Evolutionary conservation across 2,113 vertebrate genomes (phyloP), one percentile per base, ranked within the genome.

Genomic region (Perca fluviatilis): DNA sequence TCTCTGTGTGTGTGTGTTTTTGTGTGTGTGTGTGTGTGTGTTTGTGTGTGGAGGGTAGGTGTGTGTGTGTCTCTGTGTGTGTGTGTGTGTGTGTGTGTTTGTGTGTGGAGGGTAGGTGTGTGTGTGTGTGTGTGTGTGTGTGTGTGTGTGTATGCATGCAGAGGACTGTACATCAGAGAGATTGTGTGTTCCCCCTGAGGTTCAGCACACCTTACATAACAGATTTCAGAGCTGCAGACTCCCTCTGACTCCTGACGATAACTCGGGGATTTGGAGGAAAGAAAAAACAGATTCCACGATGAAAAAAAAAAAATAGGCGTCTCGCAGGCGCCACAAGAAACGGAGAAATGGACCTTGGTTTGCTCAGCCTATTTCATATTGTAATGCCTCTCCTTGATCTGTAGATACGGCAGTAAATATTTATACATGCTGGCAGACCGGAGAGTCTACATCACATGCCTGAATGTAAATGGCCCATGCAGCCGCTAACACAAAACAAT

Each of bases 171-270:
- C 51, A 69, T 36, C 18, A 27, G 30, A 69, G 67, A n/a, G 12
- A 69, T n/a, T 27, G 54, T 78, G 69, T 57, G 54, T n/a, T 19
- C 65, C 70, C 65, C 65, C 65, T n/a, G 76, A 64, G 76, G 53
- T 77, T 50, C 23, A 47, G 11, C 53, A 23, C 60, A 71, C 63
- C 67, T 80, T 89, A 85, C 18, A 51, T 83, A 85, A 83, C 67
- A 73, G 25, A 70, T 73, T 73, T 74, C 33, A 68, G 30, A 63
- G 60, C 5, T 67, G 33, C 36, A 33, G 30, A 33, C 30, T 33
- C 30, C 30, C 30, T 33, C 30, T 72, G 88, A 85, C 82, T 86
- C 76, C 8, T 70, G 49, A 7, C 47, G 54, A 65, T 51, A 36
- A 85, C 61, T 53, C 64, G 30, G 58, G 21, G 69, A 23, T 21